phyloP scores from a whole-genome alignment of 2,113 vertebrate genomes.

The Mesocricetus auratus region DNA sequence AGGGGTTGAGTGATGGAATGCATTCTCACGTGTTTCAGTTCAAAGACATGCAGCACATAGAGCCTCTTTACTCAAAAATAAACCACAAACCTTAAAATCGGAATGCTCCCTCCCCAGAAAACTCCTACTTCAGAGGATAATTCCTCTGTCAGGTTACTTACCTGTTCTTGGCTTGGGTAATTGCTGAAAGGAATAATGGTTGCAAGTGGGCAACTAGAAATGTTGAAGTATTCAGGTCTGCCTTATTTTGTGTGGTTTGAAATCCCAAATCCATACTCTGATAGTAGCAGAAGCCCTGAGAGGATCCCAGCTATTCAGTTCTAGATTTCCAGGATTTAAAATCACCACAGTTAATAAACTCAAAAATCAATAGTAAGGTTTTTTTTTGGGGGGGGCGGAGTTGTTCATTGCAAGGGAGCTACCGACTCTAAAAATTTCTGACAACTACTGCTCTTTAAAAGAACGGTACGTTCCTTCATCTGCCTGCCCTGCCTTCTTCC shows the following conservation, averaged over 20 bases:
- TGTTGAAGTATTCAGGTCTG: not conserved
- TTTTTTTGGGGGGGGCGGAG: not conserved
- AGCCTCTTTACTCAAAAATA: not conserved
- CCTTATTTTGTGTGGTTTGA: conserved; percentile 24
- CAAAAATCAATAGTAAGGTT: not conserved
- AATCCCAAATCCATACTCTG: not conserved
- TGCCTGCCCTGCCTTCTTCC: not conserved
- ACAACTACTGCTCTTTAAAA: not conserved
- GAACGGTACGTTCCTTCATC: not conserved
- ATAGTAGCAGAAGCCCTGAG: not conserved
- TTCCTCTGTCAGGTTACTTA: not conserved
- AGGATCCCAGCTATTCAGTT: not conserved
- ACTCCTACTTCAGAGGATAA: not conserved
- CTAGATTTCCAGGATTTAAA: conserved; percentile 14
- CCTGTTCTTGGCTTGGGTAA: not conserved
- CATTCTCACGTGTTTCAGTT: not conserved
- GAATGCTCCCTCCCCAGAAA: not conserved
- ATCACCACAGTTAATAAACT: conserved; percentile 7
- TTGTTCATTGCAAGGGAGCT: not conserved
- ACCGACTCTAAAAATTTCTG: not conserved
- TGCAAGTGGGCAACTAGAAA: not conserved
- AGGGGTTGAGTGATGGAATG: not conserved
- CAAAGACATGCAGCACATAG: not conserved
- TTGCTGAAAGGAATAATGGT: not conserved
- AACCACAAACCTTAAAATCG: not conserved